Evolutionary conservation across 2,797 vertebrate genomes (phyloP).

Genomic region (Enteromius afrohamiltoni): DNA sequence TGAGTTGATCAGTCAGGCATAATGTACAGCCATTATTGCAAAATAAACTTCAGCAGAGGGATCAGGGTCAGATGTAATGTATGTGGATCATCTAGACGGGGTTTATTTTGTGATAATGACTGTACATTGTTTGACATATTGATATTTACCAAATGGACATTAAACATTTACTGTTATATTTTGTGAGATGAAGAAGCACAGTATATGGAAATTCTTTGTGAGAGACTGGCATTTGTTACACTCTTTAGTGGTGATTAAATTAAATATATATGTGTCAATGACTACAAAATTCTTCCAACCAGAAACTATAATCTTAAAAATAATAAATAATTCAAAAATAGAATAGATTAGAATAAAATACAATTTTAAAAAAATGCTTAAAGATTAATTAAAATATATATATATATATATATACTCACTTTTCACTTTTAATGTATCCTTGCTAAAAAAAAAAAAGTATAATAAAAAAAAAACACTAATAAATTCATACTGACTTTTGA

Average conservation of each 20-base stretch:
- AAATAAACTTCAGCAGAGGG: not conserved
- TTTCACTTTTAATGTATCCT: not conserved
- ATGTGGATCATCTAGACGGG: not conserved
- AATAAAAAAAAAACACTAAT: too few relatives aligned
- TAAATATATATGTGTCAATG: too few relatives aligned
- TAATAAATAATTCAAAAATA: too few relatives aligned
- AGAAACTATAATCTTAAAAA: not conserved
- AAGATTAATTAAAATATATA: too few relatives aligned
- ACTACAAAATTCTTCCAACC: not conserved
- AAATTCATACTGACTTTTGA: not conserved
- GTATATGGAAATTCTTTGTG: not conserved
- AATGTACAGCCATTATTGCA: not conserved
- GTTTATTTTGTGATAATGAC: slow-evolving; percentile 8
- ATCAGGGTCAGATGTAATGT: not conserved
- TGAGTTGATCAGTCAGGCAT: not conserved
- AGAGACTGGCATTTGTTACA: not conserved
- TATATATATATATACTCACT: too few relatives aligned
- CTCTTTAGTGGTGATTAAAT: not conserved
- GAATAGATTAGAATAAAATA: too few relatives aligned
- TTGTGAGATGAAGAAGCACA: not conserved
- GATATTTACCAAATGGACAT: not conserved
- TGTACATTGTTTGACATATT: not conserved
- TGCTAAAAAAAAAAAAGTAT: not conserved
- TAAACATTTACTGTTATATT: not conserved
- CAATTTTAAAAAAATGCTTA: not conserved